phyloP scores from a whole-genome alignment of 2,888 invertebrate genomes.

The Heliconius erato region DNA sequence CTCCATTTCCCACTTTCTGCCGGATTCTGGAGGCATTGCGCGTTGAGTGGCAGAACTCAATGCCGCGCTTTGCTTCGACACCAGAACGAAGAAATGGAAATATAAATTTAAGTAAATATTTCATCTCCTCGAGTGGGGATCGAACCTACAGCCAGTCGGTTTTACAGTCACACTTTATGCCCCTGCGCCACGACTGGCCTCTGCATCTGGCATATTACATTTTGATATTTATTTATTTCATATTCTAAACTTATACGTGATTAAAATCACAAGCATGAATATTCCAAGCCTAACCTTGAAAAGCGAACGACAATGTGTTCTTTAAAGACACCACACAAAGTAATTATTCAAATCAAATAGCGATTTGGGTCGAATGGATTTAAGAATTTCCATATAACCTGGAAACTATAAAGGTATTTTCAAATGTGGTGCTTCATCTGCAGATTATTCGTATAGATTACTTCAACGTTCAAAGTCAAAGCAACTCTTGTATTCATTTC shows the following conservation, averaged over 20 bases:
- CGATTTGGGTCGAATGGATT: constrained; percentile 16
- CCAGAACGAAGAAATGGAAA: no score
- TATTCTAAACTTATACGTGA: neutral
- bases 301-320: neutral
- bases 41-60: no score
- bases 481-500: constrained; percentile 25
- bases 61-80: no score
- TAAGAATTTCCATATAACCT: constrained; percentile 18
- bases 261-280: neutral
- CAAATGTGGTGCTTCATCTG: constrained; percentile 19
- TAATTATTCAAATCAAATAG: neutral
- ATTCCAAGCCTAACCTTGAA: neutral
- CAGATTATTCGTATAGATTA: constrained; percentile 21
- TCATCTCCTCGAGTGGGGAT: no score
- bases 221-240: no score
- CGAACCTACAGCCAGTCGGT: no score
- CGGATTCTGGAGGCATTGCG: no score
- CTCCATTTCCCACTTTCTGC: no score
- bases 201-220: no score
- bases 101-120: no score
- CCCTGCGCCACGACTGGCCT: no score
- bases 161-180: no score
- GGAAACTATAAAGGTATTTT: constrained; percentile 12
- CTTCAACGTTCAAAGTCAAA: constrained; percentile 14
- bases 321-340: neutral